These are phyloP conservation scores for Lineus longissimus DNA, from an alignment of 1,140 invertebrate species.

Conservation along the genomic window DNA sequence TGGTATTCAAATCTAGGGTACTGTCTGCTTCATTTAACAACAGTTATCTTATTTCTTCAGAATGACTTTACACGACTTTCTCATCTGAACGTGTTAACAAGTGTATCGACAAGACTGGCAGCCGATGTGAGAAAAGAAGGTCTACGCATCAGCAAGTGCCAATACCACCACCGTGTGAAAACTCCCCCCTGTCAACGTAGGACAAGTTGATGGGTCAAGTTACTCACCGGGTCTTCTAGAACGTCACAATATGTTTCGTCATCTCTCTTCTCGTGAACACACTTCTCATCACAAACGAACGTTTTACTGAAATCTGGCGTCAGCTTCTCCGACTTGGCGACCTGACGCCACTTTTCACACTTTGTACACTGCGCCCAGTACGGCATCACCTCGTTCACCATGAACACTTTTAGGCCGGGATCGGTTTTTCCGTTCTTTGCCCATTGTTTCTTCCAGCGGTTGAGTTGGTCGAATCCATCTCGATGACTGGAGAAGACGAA, in stretches of 20 bases:
- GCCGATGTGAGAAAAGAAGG: too few species aligned
- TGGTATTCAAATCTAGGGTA: background rate
- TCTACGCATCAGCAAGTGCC: too few species aligned
- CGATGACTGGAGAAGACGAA: slow-evolving; percentile 33
- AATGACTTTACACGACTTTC: background rate
- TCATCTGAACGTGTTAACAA: too few species aligned
- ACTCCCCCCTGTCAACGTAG: too few species aligned
- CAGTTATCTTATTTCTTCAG: background rate
- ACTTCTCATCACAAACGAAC: slow-evolving; percentile 39
- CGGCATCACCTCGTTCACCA: slow-evolving; percentile 48
- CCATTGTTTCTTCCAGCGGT: slow-evolving; percentile 50
- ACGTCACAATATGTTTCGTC: slow-evolving; percentile 27
- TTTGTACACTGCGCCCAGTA: slow-evolving; percentile 50
- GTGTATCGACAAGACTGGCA: too few species aligned
- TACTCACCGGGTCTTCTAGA: slow-evolving; percentile 41
- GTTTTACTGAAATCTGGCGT: slow-evolving; percentile 35
- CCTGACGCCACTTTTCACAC: slow-evolving; percentile 50
- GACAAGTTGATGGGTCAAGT: too few species aligned
- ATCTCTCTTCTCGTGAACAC: slow-evolving; percentile 14
- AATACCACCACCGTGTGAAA: too few species aligned
- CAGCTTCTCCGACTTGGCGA: slow-evolving; percentile 28
- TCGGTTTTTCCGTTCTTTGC: slow-evolving; percentile 39
- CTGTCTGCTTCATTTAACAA: background rate
- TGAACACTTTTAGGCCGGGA: slow-evolving; percentile 33
- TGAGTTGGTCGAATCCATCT: slow-evolving; percentile 42